Evolutionary conservation across 2,797 vertebrate species (phyloP), one percentile per base, ranked within the genome.

Genomic region (Pterois miles): DNA sequence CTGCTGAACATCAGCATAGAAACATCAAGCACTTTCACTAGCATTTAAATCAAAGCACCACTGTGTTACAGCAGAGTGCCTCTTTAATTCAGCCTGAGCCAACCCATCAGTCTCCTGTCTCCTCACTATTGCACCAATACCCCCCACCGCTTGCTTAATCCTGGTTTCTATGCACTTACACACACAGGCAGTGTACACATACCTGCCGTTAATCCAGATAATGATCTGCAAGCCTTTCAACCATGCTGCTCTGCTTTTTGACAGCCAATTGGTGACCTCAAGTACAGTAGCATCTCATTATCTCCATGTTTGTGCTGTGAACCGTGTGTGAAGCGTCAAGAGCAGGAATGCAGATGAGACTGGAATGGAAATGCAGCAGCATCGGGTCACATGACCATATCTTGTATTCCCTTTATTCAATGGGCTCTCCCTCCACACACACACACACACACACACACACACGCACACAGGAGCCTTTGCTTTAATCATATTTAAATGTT

Each of bases 401-500:
- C 25, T 22, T 7, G 0, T 67, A 53, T 75, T 80, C 60, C 38
- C 71, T 82, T 69, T 29, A 58, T 50, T 75, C 57, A 71, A 54
- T 4, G 0, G 22, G 34, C 4, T 13, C 23, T 75, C 25, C 80
- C 7, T 62, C 18, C 14, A 52, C 12, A 46, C 48, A 16, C 27
- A 46, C 23, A 34, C 33, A 18, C 16, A 54, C 8, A 54, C 59
- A 73, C 27, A 54, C 14, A 34, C 56, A 40, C 22, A 46, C 34
- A 33, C 54, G 29, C 25, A 43, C 56, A 58, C 57, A 33, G 62
- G 34, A 68, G 65, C 14, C 38, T 67, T 43, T 6, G 27, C 66
- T 78, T 89, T 79, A 74, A 78, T 43, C 14, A 43, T 8, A 22
- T 22, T 52, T 4, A 86, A 62, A 65, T 74, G 59, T 81, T 83